These are phyloP conservation scores for Megastigmus dorsalis DNA, from an alignment of 2,888 invertebrate species.

Conservation along the genomic window DNA sequence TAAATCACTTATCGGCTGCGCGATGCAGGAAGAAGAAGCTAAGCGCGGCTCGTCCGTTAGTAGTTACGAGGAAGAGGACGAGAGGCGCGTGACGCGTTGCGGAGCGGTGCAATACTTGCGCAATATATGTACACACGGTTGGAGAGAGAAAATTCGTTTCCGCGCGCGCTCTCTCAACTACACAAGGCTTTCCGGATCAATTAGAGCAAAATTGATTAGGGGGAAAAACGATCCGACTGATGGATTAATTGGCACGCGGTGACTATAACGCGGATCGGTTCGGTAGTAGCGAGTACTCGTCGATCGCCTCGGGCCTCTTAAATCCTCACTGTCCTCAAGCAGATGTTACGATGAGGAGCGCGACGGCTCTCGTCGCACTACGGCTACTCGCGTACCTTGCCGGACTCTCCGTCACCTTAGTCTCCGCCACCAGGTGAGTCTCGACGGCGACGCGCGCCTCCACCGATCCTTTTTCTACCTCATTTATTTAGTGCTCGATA, in stretches of 20 bases:
- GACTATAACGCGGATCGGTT: no score
- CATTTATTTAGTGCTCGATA: no score
- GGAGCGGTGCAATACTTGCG: no score
- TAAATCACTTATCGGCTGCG: no score
- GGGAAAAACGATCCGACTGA: slow-evolving; percentile 53
- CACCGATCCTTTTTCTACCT: no score
- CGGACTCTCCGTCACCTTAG: slow-evolving; percentile 56
- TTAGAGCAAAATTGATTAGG: slow-evolving; percentile 38
- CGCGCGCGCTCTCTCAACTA: not conserved
- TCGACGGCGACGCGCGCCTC: no score
- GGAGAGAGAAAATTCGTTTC: slow-evolving; percentile 21
- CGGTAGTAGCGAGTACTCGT: no score
- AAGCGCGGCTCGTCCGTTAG: no score
- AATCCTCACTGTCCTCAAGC: slow-evolving; percentile 37
- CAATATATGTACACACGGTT: no score
- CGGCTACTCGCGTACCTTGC: slow-evolving; percentile 51
- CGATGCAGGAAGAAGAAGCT: no score
- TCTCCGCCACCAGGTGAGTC: slow-evolving; percentile 62
- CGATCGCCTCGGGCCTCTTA: slow-evolving; percentile 32
- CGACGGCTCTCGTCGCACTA: slow-evolving; percentile 55
- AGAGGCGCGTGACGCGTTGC: not conserved
- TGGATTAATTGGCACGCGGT: slow-evolving; percentile 66
- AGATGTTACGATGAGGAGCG: slow-evolving; percentile 64
- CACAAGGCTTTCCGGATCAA: slow-evolving; percentile 26
- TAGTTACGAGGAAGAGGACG: no score